Conservation (phyloP, 2,797 vertebrate genomes). For the Allobates femoralis region DNA sequence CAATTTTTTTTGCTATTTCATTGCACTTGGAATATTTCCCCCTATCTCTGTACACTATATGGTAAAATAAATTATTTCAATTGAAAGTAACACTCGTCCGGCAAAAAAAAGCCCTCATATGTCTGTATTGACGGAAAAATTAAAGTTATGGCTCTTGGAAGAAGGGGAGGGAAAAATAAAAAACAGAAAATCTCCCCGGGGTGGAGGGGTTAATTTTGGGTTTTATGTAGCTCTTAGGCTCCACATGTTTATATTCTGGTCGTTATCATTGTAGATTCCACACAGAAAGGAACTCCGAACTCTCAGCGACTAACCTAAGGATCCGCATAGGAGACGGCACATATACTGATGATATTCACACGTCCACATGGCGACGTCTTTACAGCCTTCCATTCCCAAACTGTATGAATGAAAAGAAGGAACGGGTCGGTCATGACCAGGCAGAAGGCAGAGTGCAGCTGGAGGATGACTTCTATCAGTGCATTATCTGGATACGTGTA, state of each 20-base stretch:
- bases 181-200: no score
- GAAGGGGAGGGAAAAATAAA: no score
- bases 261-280: conserved; percentile 36
- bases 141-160: no score
- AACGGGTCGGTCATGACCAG: background rate
- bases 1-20: no score
- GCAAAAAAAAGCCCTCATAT: no score
- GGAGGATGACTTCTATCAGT: background rate
- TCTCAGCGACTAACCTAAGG: conserved; percentile 41
- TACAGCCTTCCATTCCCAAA: background rate
- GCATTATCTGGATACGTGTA: background rate
- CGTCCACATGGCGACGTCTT: background rate
- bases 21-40: no score
- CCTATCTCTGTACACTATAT: no score
- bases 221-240: background rate
- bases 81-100: no score
- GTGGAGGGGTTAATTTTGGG: background rate
- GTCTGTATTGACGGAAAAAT: no score
- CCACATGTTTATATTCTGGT: background rate
- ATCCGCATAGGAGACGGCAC: background rate
- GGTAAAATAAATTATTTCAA: no score
- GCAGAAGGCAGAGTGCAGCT: no score
- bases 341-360: background rate
- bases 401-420: background rate
- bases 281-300: conserved; percentile 24